Evolutionary conservation across 2,113 vertebrate genomes (phyloP), one percentile per base, ranked within the genome.

Genomic region (Neotoma lepida): DNA sequence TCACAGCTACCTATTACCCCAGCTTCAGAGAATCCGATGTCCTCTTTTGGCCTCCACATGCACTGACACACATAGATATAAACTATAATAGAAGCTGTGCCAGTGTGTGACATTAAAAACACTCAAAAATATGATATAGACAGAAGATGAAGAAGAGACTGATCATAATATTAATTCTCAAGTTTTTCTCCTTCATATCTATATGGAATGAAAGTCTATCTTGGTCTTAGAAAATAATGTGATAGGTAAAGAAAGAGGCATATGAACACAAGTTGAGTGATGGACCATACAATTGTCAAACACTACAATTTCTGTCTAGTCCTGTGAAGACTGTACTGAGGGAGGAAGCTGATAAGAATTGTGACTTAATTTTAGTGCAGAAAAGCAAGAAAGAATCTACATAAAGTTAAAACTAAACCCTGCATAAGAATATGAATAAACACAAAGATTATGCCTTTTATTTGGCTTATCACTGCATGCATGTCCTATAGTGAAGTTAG

Each of bases 291-390:
- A 96, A 86, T 4, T 93, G 58, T 51, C 33, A 93, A 63, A 68
- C 54, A 64, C 20, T 81, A 22, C 20, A 35, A 9, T 33, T 28
- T 88, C 35, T 51, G 78, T 8, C 61, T 89, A 82, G 0, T 2
- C 26, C 4, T 78, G 24, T 63, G 82, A 88, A 64, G 44, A 78
- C 71, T 58, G 26, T 63, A 68, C 22, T 95, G 18, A 90, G 6
- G 17, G 54, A 89, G 22, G 10, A 86, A 18, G 4, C 9, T 93
- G 30, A 64, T 22, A 33, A 33, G 3, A 4, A 39, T 46, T 6
- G 33, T 41, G 49, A 44, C n/a, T 86, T 95, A 90, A 92, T n/a
- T 95, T 89, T 94, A 89, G 85, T 78, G 5, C n/a, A 51, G 33
- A 82, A 41, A 39, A 93, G 1, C 24, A 46, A 61, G n/a, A 86